Percentiles rank a stretch among this genome's conserved stretches.
Conservation (phyloP, 2,797 vertebrate genomes). For the Champsocephalus gunnari region DNA sequence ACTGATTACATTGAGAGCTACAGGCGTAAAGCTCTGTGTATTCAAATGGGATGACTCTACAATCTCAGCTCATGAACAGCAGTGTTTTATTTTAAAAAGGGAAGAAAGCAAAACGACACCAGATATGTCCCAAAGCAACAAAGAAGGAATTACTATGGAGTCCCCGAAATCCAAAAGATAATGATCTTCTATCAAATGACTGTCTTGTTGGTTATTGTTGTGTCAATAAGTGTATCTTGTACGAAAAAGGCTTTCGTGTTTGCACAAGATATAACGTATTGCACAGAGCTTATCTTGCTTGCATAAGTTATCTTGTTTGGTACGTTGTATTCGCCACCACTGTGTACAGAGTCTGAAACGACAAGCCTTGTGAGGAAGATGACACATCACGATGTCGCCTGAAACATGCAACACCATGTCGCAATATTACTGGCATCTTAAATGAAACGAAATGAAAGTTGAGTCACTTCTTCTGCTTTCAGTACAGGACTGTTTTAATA, state of each 20-base stretch:
- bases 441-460: too few relatives aligned
- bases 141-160: background rate
- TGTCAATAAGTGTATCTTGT: background rate
- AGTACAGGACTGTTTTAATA: too few relatives aligned
- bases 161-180: background rate
- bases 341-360: too few relatives aligned
- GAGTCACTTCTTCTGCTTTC: too few relatives aligned
- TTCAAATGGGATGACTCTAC: conserved; percentile 3
- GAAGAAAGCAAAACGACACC: background rate
- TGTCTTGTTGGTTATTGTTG: background rate
- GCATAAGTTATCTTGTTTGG: background rate
- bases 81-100: too few relatives aligned
- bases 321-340: too few relatives aligned
- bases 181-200: background rate
- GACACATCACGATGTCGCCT: too few relatives aligned
- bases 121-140: background rate
- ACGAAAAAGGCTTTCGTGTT: background rate
- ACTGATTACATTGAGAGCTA: conserved; percentile 25
- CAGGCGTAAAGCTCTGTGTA: background rate
- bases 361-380: too few relatives aligned
- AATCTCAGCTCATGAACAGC: background rate
- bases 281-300: background rate
- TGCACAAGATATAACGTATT: background rate
- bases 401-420: too few relatives aligned
- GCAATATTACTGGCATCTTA: too few relatives aligned